Base-by-base conservation (phyloP, 2,797 vertebrate species). In the Sphenodon punctatus region DNA sequence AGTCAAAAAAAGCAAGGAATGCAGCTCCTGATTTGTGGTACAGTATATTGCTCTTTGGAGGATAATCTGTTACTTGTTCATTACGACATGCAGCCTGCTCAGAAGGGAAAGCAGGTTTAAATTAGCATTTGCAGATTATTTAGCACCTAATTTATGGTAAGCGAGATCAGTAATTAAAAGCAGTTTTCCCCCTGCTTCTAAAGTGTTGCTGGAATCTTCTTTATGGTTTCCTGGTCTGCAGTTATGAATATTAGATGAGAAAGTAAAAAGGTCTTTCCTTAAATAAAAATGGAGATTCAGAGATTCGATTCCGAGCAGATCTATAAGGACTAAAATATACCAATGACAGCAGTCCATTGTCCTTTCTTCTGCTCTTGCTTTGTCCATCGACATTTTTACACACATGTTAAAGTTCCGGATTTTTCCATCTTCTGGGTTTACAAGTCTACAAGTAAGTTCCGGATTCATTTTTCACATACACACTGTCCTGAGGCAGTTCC, bases 151-250 rank as follows among this genome's bases (percentile, higher is more conserved):
- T 86, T 88, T 89, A 75, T 67, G 87, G 25, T 68, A 69, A 53
- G 45, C 82, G 59, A 89, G 34, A 60, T 82, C 72, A 86, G 70
- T 89, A 90, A 93, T 94, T 90, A 90, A 91, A 92, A 90, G 1
- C 30, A 25, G 6, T 22, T 72, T 39, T 84, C 72, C 67, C 4
- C 17, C 30, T 75, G 4, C 30, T 88, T 59, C 46, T 67, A 75
- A 76, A 56, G 0, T 60, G 14, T 86, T 81, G 10, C 32, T 78
- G 0, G 17, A 51, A 78, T 12, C 16, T 86, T 83, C 60, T 39
- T 56, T 13, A n/a, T 43, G 23, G 17, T 61, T 48, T 48, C 17
- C 20, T 59, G 48, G 43, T 67, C 1, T 4, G 4, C 23, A 42
- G 5, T 87, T 77, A 51, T 4, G 5, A 78, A 56, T 25, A 4